Percentiles rank a stretch among this genome's conserved stretches.
These are phyloP conservation scores for Drosophila merina DNA, from an alignment of 2,888 invertebrate species.

Conservation along the genomic window DNA sequence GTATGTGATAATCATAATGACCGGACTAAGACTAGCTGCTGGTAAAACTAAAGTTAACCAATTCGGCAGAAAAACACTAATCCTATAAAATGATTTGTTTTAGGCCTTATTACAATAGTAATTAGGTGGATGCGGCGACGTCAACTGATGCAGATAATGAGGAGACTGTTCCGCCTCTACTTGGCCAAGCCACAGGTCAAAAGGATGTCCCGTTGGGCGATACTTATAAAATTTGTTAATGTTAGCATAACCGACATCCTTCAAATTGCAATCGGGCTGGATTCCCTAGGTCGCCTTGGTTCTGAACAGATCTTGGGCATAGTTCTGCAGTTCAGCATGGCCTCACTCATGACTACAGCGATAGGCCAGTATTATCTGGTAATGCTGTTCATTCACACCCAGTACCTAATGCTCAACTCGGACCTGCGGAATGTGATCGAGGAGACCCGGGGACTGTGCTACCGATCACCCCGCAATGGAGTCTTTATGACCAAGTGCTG, in stretches of 20 bases:
- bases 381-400: constrained; percentile 40
- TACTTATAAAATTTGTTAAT: constrained; percentile 44
- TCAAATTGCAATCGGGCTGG: constrained; percentile 11
- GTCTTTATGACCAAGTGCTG: constrained; percentile 34
- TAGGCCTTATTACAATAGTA: constrained; percentile 28
- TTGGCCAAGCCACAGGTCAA: constrained; percentile 37
- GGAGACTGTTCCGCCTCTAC: constrained; percentile 8
- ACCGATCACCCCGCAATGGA: background rate
- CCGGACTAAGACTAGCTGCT: constrained; percentile 11
- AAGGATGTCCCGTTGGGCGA: constrained; percentile 32
- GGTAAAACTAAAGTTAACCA: background rate
- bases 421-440: constrained; percentile 47
- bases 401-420: constrained; percentile 41
- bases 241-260: constrained; percentile 14
- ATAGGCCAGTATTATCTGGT: constrained; percentile 51
- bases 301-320: rapidly evolving
- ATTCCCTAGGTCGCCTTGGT: background rate
- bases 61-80: background rate
- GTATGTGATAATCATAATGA: constrained; percentile 14
- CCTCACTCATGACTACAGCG: constrained; percentile 50
- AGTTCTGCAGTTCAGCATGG: constrained; percentile 4
- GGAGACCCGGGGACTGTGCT: constrained; percentile 10
- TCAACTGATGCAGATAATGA: constrained; percentile 31
- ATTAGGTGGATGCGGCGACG: constrained; percentile 51
- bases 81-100: background rate